Base-by-base conservation (phyloP, 2,888 invertebrate genomes). In the Plagiodera versicolora region DNA sequence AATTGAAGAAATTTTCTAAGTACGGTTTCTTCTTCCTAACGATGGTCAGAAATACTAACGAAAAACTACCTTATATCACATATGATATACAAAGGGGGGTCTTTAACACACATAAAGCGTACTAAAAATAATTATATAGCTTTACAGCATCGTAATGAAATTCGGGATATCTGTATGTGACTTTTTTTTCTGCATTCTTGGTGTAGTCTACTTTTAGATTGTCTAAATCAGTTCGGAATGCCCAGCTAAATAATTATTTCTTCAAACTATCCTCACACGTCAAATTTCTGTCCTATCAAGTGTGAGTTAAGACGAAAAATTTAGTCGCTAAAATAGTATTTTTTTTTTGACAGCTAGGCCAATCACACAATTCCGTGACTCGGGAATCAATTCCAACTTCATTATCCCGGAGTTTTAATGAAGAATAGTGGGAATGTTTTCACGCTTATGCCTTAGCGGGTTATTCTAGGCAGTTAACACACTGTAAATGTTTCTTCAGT, bases 41-140 rank as follows among this genome's bases (percentile, higher is more conserved):
- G 59, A 44, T 61, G 20, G 30, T 58, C 58, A 56, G 61, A 63
- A 63, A 56, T 58, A 58, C 68, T 65, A 69, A 70, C 67, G 67
- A 69, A 71, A 70, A 68, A 72, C 72, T 70, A 69, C 73, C 73
- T 73, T 61, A 58, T 78, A 77, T 78, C 77, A 77, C 78, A 78
- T 76, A 72, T 72, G 74, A 77, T 75, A 76, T 71, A 70, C 11
- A 14, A 69, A 67, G 64, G 66, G 71, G 32, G 67, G 69, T 65
- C 68, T 66, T 69, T 67, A 70, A 71, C 72, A 77, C 77, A 77
- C 73, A 70, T 70, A 77, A 77, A 77, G 77, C 77, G 66, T 68
- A 61, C 72, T 28, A 50, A 74, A 75, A 75, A 75, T 74, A 74
- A 75, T 76, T 75, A 75, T 64, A 69, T 73, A 76, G 74, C 64